phyloP scores from a whole-genome alignment of 2,888 invertebrate genomes.

The Athripsodes cinereus region DNA sequence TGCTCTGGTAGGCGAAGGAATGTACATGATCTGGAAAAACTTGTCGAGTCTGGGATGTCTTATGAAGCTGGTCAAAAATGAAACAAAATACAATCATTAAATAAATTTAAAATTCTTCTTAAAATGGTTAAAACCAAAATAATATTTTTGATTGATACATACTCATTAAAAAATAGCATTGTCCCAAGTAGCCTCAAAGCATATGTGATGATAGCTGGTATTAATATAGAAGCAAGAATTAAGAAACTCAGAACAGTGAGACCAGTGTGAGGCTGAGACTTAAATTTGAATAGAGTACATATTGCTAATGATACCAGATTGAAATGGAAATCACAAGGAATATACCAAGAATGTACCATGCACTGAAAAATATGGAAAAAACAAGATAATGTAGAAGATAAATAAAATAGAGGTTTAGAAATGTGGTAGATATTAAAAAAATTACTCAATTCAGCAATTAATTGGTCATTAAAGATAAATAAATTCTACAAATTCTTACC shows the following conservation, averaged over 20 bases:
- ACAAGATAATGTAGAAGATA: no score
- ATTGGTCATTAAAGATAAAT: no score
- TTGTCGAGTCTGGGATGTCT: constrained; percentile 27
- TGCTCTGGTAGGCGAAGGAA: constrained; percentile 54
- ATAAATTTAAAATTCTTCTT: no score
- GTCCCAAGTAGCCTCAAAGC: constrained; percentile 45
- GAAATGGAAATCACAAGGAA: constrained; percentile 66
- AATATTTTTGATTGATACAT: no score
- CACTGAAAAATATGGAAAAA: no score
- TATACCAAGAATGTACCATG: constrained; percentile 61
- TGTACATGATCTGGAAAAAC: constrained; percentile 52
- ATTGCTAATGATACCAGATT: constrained; percentile 53
- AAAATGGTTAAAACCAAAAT: no score
- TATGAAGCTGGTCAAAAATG: background rate
- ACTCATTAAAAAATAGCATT: constrained; percentile 53
- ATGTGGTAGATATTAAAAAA: no score
- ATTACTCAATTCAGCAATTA: no score
- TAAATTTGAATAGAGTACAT: constrained; percentile 37
- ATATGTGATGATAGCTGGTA: constrained; percentile 50
- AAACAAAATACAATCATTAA: background rate
- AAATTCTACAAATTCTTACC: no score
- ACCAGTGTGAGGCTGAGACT: constrained; percentile 14
- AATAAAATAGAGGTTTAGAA: no score
- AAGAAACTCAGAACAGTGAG: constrained; percentile 37
- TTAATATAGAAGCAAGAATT: constrained; percentile 35